A percentile compares a stretch with the other conserved stretches of the same genome.
Conservation (phyloP, 2,888 invertebrate genomes). For the Platycnemis pennipes region DNA sequence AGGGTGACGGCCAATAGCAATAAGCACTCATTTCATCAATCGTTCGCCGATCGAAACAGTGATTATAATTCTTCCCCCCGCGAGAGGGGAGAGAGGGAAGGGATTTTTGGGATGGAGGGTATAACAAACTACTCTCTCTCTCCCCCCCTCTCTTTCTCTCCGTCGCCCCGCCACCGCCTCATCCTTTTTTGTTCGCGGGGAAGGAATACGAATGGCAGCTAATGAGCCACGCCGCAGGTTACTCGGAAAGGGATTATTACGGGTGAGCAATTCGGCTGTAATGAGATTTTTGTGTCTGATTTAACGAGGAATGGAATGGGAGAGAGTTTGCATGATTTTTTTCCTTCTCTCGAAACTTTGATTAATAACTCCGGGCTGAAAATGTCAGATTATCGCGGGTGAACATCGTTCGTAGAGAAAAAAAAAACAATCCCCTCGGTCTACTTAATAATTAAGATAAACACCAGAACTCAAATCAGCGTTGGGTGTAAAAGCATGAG, state of each 20-base stretch:
- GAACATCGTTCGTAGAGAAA: neutral
- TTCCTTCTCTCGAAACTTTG: neutral
- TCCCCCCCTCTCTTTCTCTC: too few relatives aligned
- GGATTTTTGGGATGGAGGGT: neutral
- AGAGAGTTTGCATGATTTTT: neutral
- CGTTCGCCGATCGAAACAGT: neutral
- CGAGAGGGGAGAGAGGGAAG: neutral
- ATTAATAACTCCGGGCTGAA: neutral
- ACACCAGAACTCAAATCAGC: neutral
- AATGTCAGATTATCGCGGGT: neutral
- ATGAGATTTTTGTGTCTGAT: slow-evolving; percentile 35
- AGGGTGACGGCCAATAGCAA: slow-evolving; percentile 8
- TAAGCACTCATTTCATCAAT: slow-evolving; percentile 8
- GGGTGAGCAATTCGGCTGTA: neutral
- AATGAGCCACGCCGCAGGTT: neutral
- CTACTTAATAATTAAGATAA: neutral
- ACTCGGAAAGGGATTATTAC: neutral
- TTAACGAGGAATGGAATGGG: neutral
- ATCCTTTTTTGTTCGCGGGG: too few relatives aligned
- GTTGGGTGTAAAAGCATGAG: neutral
- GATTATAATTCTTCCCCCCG: neutral
- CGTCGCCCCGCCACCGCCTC: too few relatives aligned
- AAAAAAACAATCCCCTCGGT: neutral
- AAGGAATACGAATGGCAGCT: neutral
- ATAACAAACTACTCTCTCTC: too few relatives aligned